Conservation (phyloP, 2,888 invertebrate genomes). For the Agrilus cyanescens region DNA sequence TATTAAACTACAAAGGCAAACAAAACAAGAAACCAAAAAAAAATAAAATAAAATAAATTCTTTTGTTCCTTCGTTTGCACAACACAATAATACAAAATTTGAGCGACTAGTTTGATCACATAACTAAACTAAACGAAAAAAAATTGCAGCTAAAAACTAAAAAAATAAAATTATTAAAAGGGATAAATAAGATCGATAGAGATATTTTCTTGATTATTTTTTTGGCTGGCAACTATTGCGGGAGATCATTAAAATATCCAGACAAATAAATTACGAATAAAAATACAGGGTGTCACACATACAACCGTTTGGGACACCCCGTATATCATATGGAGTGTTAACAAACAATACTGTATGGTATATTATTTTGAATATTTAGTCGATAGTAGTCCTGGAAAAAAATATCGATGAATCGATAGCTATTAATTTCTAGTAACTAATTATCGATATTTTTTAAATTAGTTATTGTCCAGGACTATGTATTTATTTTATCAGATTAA, state of each 20-base stretch:
- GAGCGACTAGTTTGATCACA: slow-evolving; percentile 36
- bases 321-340: no score
- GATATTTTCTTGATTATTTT: slow-evolving; percentile 7
- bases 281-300: neutral
- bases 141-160: slow-evolving; percentile 16
- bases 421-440: no score
- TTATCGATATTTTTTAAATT: no score
- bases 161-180: slow-evolving; percentile 7
- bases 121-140: slow-evolving; percentile 28
- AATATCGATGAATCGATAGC: no score
- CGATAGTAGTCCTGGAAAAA: no score
- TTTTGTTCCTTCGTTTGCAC: neutral
- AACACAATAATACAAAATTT: slow-evolving; percentile 14
- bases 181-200: neutral
- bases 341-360: no score
- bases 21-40: slow-evolving; percentile 3
- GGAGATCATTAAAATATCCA: slow-evolving; percentile 1
- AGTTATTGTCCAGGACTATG: no score
- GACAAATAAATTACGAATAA: slow-evolving; percentile 1
- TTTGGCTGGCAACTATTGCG: neutral
- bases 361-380: no score
- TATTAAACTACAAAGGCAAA: slow-evolving; percentile 1
- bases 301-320: no score
- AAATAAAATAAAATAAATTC: neutral
- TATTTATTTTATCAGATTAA: no score